These are phyloP conservation scores for Allobates femoralis DNA, from an alignment of 2,797 vertebrate species.

Conservation along the genomic window DNA sequence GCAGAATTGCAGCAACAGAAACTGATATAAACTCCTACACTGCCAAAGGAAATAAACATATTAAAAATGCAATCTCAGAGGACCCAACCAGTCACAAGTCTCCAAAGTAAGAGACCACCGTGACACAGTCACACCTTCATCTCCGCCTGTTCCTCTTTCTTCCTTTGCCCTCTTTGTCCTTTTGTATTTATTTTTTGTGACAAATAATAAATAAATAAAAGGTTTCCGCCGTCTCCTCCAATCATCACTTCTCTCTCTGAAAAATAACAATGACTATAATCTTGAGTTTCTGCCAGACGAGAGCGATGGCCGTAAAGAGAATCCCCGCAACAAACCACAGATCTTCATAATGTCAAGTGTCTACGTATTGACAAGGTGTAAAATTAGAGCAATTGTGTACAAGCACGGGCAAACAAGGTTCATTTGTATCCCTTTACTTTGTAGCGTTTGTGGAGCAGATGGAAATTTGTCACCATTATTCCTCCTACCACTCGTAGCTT, in stretches of 20 bases:
- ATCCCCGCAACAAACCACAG: neutral
- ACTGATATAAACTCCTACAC: no score
- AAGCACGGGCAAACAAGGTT: conserved; percentile 35
- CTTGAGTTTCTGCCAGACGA: conserved; percentile 21
- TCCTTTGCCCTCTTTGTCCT: conserved; percentile 8
- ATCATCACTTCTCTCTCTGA: neutral
- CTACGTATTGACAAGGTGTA: conserved; percentile 59
- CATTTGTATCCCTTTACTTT: conserved; percentile 61
- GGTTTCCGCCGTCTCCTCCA: neutral
- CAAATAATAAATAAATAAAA: neutral
- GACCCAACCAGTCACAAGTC: no score
- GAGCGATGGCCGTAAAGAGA: conserved; percentile 10
- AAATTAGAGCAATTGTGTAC: conserved; percentile 59
- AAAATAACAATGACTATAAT: conserved; percentile 32
- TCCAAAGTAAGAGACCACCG: no score
- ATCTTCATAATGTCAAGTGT: conserved; percentile 52
- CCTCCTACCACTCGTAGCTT: neutral
- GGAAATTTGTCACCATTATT: conserved; percentile 58
- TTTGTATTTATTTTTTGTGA: conserved; percentile 1
- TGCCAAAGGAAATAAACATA: no score
- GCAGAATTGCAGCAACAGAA: no score
- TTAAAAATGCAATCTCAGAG: no score
- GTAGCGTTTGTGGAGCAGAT: conserved; percentile 25
- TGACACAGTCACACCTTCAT: no score
- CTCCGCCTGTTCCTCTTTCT: no score